phyloP scores from a whole-genome alignment of 1,140 invertebrate genomes.

The Zaprionus gabonicus region DNA sequence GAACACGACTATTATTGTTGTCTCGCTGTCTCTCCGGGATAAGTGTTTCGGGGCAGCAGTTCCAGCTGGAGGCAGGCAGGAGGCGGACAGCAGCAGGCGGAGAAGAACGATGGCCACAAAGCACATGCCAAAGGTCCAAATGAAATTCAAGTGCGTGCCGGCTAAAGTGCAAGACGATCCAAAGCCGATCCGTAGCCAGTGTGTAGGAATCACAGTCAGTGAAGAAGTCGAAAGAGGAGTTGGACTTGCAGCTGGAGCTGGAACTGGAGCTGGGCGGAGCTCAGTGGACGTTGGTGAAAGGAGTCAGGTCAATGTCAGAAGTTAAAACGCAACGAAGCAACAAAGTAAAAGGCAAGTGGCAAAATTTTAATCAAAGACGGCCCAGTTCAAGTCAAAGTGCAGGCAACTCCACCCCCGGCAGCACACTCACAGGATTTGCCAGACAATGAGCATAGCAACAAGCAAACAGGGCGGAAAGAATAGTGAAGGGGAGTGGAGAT shows the following conservation, averaged over 20 bases:
- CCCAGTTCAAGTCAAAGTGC: slow-evolving; percentile 52
- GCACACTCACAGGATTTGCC: slow-evolving; percentile 17
- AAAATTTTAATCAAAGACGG: slow-evolving; percentile 76
- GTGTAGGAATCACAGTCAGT: slow-evolving; percentile 1
- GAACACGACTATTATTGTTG: slow-evolving; percentile 64
- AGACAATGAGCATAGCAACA: slow-evolving; percentile 24
- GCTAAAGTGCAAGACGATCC: slow-evolving; percentile 57
- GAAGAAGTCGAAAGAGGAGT: neutral
- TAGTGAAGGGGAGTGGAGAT: neutral
- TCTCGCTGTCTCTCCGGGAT: slow-evolving; percentile 29
- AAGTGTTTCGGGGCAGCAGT: slow-evolving; percentile 59
- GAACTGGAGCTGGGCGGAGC: neutral
- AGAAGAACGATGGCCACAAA: slow-evolving; percentile 31
- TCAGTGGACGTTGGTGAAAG: neutral
- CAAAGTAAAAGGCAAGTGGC: slow-evolving; percentile 62
- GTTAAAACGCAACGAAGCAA: slow-evolving; percentile 59
- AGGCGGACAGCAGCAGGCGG: neutral
- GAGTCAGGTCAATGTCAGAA: slow-evolving; percentile 63
- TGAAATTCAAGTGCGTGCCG: slow-evolving; percentile 68
- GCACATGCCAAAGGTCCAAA: slow-evolving; percentile 48
- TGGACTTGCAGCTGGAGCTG: neutral
- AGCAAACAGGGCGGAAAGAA: slow-evolving; percentile 13
- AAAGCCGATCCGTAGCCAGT: slow-evolving; percentile 14
- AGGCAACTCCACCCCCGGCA: neutral
- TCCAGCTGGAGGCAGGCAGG: slow-evolving; percentile 7